A percentile compares a stretch with the other conserved stretches of the same genome.
Conservation (phyloP, 1,140 invertebrate species). For the Drosophila melanica region DNA sequence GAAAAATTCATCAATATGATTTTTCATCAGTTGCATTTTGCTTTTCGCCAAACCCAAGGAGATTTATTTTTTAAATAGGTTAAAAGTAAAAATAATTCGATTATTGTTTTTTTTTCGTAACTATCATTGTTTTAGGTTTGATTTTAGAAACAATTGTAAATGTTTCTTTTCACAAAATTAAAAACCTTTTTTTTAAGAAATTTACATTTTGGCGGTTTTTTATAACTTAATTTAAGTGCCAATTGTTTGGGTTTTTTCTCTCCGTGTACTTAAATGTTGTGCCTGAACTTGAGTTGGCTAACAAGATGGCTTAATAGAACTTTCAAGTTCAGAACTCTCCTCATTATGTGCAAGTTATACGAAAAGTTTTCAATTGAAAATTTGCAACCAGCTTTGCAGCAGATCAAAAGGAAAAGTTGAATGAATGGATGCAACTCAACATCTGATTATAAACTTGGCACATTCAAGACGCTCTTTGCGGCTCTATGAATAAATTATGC, state of each 20-base stretch:
- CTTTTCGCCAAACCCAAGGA: too few species aligned
- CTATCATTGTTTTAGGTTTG: too few species aligned
- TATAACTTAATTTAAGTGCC: too few species aligned
- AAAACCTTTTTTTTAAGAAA: too few species aligned
- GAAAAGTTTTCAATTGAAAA: slow-evolving; percentile 16
- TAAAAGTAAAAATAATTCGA: too few species aligned
- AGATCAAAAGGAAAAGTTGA: not conserved
- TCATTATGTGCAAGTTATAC: slow-evolving; percentile 19
- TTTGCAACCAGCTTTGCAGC: not conserved
- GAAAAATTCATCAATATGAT: slow-evolving; percentile 3
- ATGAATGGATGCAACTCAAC: not conserved
- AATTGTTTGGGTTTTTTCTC: too few species aligned
- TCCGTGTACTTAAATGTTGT: too few species aligned
- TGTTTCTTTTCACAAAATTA: too few species aligned
- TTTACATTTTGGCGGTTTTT: too few species aligned
- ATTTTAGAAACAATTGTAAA: too few species aligned
- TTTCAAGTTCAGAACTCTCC: slow-evolving; percentile 8
- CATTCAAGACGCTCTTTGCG: not conserved
- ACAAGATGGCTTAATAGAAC: slow-evolving; percentile 20
- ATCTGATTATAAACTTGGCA: not conserved
- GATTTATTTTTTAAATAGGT: too few species aligned
- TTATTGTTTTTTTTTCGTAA: too few species aligned
- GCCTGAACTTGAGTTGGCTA: slow-evolving; percentile 1
- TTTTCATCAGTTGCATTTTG: not conserved
- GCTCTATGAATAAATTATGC: not conserved